Conservation (phyloP, 2,797 vertebrate genomes). For the Gouania willdenowi region DNA sequence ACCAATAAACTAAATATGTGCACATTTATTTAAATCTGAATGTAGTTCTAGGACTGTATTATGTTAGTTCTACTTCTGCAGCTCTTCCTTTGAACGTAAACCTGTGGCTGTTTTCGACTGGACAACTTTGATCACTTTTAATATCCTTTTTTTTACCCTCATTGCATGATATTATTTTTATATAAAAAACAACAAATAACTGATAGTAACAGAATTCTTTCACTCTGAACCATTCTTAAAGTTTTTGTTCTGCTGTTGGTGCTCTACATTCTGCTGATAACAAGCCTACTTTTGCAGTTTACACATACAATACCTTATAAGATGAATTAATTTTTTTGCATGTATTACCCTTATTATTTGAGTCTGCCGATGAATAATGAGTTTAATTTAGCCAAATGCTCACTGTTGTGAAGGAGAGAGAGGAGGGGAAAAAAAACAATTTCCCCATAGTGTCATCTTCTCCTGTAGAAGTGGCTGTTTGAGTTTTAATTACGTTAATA, state of each 20-base stretch:
- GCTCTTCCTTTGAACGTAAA: slow-evolving; percentile 1
- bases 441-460: slow-evolving; percentile 75
- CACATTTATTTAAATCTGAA: no score
- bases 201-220: no score
- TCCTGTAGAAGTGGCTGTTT: slow-evolving; percentile 66
- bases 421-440: slow-evolving; percentile 46
- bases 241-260: slow-evolving; percentile 6
- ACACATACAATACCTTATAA: slow-evolving; percentile 57
- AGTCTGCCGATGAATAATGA: slow-evolving; percentile 71
- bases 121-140: slow-evolving; percentile 2
- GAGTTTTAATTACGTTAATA: slow-evolving; percentile 76
- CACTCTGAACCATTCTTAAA: background rate
- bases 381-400: slow-evolving; percentile 77
- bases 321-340: slow-evolving; percentile 60
- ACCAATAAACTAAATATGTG: no score
- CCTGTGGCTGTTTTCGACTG: no score
- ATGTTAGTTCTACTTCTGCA: no score
- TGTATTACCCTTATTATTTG: slow-evolving; percentile 65
- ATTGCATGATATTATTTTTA: background rate
- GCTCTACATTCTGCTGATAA: slow-evolving; percentile 23
- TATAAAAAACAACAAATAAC: background rate
- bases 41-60: no score
- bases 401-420: slow-evolving; percentile 25
- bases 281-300: slow-evolving; percentile 29
- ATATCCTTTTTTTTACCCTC: background rate